Conservation (phyloP, 2,888 invertebrate genomes). For the Yponomeuta sedellus region DNA sequence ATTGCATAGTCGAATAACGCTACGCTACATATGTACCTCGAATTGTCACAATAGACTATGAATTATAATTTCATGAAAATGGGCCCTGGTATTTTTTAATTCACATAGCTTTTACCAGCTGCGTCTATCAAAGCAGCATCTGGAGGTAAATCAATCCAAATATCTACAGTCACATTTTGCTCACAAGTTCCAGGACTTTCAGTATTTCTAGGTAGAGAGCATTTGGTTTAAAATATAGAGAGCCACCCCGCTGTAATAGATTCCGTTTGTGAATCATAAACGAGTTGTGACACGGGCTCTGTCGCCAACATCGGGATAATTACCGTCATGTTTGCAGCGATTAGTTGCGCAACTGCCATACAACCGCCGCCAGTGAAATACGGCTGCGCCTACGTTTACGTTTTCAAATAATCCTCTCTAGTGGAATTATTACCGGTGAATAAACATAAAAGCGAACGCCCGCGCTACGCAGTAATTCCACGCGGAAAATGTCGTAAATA, state of each 20-base stretch:
- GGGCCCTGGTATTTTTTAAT: neutral
- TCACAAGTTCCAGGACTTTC: neutral
- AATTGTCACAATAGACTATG: too few species aligned
- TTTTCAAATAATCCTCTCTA: conserved; percentile 60
- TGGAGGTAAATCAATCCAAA: neutral
- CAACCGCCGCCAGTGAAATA: conserved; percentile 55
- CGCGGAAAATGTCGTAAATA: conserved; percentile 59
- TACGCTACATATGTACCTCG: too few species aligned
- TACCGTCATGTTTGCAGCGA: conserved; percentile 57
- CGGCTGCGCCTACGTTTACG: conserved; percentile 57
- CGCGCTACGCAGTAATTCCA: conserved; percentile 43
- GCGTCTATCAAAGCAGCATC: neutral
- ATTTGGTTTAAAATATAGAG: neutral
- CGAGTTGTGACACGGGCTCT: conserved; percentile 25
- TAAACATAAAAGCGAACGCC: conserved; percentile 50
- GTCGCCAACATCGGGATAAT: conserved; percentile 44
- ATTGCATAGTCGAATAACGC: too few species aligned
- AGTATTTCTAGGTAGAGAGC: neutral
- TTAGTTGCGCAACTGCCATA: conserved; percentile 59
- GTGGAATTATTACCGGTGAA: conserved; percentile 63
- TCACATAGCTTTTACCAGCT: neutral
- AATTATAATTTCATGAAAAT: too few species aligned
- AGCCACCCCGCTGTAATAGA: conserved; percentile 9
- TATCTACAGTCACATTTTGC: neutral
- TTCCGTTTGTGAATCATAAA: conserved; percentile 58